Evolutionary conservation across 1,140 invertebrate genomes (phyloP).

Genomic region (Tigriopus japonicus): DNA sequence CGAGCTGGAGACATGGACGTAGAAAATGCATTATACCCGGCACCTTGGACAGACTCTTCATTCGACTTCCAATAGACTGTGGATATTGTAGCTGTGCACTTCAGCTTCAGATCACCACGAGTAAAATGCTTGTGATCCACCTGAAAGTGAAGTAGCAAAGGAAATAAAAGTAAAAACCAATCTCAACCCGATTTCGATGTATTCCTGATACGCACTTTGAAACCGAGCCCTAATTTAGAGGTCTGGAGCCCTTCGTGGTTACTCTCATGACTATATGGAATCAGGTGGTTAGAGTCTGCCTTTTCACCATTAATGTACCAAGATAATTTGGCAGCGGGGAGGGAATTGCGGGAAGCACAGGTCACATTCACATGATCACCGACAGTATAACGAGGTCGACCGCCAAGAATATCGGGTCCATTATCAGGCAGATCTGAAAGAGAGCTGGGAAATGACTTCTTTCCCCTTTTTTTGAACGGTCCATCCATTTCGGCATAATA

Average conservation of each 20-base stretch:
- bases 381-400: constrained; percentile 52
- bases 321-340: constrained; percentile 55
- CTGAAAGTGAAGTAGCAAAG: constrained; percentile 31
- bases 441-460: no score
- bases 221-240: constrained; percentile 1
- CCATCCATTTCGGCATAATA: no score
- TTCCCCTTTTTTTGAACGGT: no score
- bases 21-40: constrained; percentile 2
- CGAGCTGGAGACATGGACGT: no score
- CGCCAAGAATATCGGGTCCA: constrained; percentile 55
- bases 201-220: not conserved
- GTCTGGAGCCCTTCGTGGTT: not conserved
- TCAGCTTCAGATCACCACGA: constrained; percentile 59
- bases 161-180: not conserved
- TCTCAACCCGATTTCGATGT: no score
- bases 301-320: constrained; percentile 75
- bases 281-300: constrained; percentile 21
- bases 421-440: constrained; percentile 48
- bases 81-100: constrained; percentile 66
- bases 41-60: constrained; percentile 14
- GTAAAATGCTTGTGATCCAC: constrained; percentile 50
- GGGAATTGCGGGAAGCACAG: constrained; percentile 57
- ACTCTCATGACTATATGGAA: not conserved
- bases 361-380: constrained; percentile 59
- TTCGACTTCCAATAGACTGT: constrained; percentile 59